Conservation (phyloP, 2,888 invertebrate genomes). For the Seira musarum region DNA sequence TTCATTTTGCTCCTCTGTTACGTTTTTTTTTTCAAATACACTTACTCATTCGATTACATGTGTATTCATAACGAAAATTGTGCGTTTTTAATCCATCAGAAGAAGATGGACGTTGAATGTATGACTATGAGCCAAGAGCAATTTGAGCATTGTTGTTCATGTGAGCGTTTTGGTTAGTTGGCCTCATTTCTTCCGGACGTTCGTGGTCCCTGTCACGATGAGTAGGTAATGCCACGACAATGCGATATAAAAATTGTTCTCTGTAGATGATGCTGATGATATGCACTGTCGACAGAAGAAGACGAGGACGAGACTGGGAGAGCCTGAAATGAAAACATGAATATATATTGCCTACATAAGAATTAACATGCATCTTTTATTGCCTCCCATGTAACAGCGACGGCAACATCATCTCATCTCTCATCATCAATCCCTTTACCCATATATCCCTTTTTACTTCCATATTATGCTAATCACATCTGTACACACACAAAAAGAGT, state of each 20-base stretch:
- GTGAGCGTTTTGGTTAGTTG: conserved; percentile 20
- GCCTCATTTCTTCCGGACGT: conserved; percentile 33
- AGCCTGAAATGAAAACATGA: conserved; percentile 8
- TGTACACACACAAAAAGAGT: neutral
- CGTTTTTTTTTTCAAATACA: no score
- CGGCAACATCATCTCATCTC: neutral
- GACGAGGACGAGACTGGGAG: neutral
- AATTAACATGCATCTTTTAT: neutral
- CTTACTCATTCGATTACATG: no score
- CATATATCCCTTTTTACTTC: conserved; percentile 8
- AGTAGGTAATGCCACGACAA: neutral
- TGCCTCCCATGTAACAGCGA: neutral
- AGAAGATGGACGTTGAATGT: no score
- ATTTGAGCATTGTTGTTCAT: neutral
- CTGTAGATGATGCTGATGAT: conserved; percentile 8
- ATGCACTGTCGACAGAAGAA: conserved; percentile 6
- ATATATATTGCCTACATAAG: neutral
- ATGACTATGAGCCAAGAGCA: no score
- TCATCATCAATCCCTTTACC: neutral
- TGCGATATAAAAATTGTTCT: neutral
- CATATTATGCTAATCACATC: conserved; percentile 12
- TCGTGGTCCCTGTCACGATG: conserved; percentile 19
- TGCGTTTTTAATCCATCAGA: no score
- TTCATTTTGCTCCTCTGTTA: no score
- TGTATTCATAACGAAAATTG: no score